Percentiles rank a stretch among this genome's conserved stretches.
Conservation (phyloP, 23 tunicate genomes). For the Trididemnum nubilum region DNA sequence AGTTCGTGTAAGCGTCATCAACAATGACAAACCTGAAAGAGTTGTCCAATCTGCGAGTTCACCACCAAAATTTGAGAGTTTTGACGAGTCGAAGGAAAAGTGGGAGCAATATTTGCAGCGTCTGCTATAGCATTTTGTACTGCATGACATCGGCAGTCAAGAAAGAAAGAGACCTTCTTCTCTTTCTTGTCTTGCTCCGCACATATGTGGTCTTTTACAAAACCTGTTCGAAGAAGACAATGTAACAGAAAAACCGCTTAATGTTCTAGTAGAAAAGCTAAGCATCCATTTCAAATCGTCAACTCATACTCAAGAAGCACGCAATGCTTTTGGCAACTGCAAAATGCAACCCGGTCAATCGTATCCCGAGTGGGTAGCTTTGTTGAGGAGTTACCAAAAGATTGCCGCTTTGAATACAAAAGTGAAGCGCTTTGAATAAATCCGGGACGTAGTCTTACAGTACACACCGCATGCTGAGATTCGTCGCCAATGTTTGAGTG, state of each 20-base stretch:
- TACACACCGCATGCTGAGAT: conserved; percentile 11
- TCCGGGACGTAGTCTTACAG: conserved; percentile 3
- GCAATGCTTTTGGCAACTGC: conserved; percentile 1
- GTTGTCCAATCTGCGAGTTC: background rate
- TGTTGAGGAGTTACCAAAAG: background rate
- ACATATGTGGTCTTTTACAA: background rate
- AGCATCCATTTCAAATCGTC: background rate
- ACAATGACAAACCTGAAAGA: background rate
- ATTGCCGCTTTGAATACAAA: conserved; percentile 7
- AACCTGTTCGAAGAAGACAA: too few species aligned
- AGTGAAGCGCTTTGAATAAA: conserved; percentile 23
- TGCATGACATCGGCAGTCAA: background rate
- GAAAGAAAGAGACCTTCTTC: background rate
- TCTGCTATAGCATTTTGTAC: background rate
- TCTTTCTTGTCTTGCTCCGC: conserved; percentile 3
- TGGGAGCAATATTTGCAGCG: conserved; percentile 7
- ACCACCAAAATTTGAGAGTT: background rate
- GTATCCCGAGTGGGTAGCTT: background rate
- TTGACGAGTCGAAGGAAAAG: conserved; percentile 3
- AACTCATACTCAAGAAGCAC: background rate
- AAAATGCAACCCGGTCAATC: conserved; percentile 19
- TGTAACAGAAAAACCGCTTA: background rate
- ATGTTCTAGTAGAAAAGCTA: background rate
- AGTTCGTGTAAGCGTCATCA: background rate
- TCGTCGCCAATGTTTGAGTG: conserved; percentile 4